Evolutionary conservation across 2,888 invertebrate species (phyloP).

Genomic region (Eupsilia transversa): DNA sequence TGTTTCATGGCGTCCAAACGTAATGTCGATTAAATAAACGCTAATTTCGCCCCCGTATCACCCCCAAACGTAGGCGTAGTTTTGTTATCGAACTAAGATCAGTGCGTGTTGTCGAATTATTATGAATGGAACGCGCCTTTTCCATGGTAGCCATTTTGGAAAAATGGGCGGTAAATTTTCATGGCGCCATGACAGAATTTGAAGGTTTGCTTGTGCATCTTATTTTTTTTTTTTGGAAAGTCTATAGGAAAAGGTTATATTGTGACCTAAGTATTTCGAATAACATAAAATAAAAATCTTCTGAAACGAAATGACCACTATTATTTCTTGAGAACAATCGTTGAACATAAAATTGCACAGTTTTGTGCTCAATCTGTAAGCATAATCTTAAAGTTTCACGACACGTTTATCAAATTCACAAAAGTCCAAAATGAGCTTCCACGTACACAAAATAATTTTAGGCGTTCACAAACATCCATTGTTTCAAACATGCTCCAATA

Average conservation of each 20-base stretch:
- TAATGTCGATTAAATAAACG: constrained; percentile 69
- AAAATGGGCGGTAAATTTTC: constrained; percentile 72
- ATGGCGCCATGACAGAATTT: constrained; percentile 59
- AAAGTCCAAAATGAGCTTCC: constrained; percentile 64
- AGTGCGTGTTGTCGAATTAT: constrained; percentile 77
- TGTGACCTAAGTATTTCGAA: background rate
- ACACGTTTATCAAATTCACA: constrained; percentile 61
- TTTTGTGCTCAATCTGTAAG: constrained; percentile 41
- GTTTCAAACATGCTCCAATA: constrained; percentile 76
- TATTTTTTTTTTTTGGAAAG: background rate
- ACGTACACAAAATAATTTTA: constrained; percentile 68
- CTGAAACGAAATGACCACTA: background rate
- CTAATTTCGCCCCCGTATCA: constrained; percentile 68
- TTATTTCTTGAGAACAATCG: constrained; percentile 35
- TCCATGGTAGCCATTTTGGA: constrained; percentile 78
- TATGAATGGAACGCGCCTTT: constrained; percentile 77
- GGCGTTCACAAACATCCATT: constrained; percentile 73
- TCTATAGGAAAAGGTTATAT: no score
- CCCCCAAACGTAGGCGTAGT: constrained; percentile 68
- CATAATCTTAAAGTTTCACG: constrained; percentile 52
- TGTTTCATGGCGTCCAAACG: constrained; percentile 60
- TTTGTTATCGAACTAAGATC: constrained; percentile 70
- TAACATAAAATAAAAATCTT: background rate
- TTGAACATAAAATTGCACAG: constrained; percentile 35
- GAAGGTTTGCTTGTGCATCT: background rate